phyloP scores from a whole-genome alignment of 2,888 invertebrate species.

The Pseudococcus jackbeardsleyi region DNA sequence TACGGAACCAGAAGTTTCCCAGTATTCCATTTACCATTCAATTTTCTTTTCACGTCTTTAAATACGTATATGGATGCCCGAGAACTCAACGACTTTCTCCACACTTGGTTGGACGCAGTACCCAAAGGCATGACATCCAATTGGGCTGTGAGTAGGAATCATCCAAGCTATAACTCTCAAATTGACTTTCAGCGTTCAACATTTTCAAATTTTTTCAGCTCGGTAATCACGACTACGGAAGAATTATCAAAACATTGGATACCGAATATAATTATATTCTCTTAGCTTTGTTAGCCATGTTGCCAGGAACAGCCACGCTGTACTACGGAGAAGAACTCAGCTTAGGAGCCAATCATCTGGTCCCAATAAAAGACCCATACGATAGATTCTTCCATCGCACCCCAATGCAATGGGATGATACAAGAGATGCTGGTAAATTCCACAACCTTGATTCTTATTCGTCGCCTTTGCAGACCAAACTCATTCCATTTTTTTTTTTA shows the following conservation, averaged over 20 bases:
- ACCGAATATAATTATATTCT: not conserved
- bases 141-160: conserved; percentile 64
- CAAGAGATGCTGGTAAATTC: not conserved
- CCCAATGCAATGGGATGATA: conserved; percentile 1
- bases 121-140: conserved; percentile 55
- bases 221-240: not conserved
- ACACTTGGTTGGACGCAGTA: conserved; percentile 41
- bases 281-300: not conserved
- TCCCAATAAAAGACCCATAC: not conserved
- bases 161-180: too few relatives aligned
- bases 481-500: not conserved
- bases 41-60: conserved; percentile 25
- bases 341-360: not conserved
- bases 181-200: too few relatives aligned
- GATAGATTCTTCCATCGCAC: not conserved
- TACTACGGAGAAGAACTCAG: conserved; percentile 9
- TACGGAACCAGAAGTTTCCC: conserved; percentile 16
- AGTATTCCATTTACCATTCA: conserved; percentile 63
- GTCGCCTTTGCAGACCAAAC: too few relatives aligned
- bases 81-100: not conserved
- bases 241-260: not conserved
- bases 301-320: not conserved
- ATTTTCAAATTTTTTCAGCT: not conserved
- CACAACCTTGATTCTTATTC: too few relatives aligned
- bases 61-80: not conserved